Evolutionary conservation across 2,113 vertebrate genomes (phyloP).

Genomic region (Junco hyemalis): DNA sequence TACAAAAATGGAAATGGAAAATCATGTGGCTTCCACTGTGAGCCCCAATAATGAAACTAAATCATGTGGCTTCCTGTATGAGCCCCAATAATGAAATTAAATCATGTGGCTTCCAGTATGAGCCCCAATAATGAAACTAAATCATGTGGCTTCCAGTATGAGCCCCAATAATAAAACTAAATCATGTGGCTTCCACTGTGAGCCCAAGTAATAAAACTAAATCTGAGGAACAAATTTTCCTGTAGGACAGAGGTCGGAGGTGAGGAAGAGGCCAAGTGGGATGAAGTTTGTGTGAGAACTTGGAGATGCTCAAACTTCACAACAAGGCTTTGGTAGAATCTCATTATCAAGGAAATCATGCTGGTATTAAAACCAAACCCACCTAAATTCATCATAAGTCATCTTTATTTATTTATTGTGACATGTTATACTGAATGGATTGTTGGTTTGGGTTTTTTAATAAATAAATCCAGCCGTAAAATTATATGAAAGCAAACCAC

Average conservation of each 20-base stretch:
- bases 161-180: neutral
- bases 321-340: neutral
- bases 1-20: neutral
- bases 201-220: neutral
- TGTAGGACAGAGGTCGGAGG: neutral
- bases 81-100: neutral
- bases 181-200: neutral
- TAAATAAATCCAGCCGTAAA: neutral
- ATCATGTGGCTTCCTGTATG: neutral
- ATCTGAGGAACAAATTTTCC: neutral
- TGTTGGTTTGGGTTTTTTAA: neutral
- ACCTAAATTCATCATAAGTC: neutral
- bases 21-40: neutral
- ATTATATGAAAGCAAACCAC: neutral
- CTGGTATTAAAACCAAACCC: neutral
- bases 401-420: neutral
- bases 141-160: neutral
- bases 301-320: neutral
- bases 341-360: neutral
- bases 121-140: neutral
- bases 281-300: neutral
- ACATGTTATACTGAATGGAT: neutral
- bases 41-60: neutral
- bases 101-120: neutral
- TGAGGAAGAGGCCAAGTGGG: neutral